A percentile compares a stretch with the other conserved stretches of the same genome.
Evolutionary conservation across 2,113 vertebrate genomes (phyloP).

Genomic region (Sander lucioperca): DNA sequence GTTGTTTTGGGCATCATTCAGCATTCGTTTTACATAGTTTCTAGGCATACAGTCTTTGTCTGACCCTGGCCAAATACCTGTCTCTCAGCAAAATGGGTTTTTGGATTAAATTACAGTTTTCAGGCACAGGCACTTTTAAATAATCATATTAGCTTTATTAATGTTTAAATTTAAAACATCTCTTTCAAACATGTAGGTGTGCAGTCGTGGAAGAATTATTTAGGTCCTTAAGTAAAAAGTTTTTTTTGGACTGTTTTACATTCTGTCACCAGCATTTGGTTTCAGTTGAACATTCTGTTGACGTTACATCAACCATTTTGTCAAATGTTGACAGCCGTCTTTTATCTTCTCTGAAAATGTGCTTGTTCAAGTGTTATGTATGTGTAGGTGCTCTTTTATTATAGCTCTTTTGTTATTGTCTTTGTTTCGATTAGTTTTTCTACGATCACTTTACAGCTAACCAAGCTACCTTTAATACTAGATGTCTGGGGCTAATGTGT

Average conservation of each 20-base stretch:
- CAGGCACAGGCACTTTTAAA: background rate
- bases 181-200: background rate
- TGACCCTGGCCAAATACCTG: conserved; percentile 47
- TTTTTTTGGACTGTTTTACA: too few species aligned
- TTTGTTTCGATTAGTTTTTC: background rate
- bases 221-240: background rate
- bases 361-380: too few species aligned
- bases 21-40: conserved; percentile 65
- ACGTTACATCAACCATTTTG: too few species aligned
- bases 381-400: too few species aligned
- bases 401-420: background rate
- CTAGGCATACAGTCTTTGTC: conserved; percentile 27
- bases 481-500: background rate
- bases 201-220: background rate
- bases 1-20: conserved; percentile 58
- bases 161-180: background rate
- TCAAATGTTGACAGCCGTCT: too few species aligned
- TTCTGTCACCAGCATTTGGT: too few species aligned
- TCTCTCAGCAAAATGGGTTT: conserved; percentile 50
- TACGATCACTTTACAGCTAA: background rate
- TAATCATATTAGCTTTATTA: background rate
- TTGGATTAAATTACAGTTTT: conserved; percentile 1
- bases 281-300: too few species aligned
- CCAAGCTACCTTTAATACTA: background rate
- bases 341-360: too few species aligned